Evolutionary conservation across 2,797 vertebrate species (phyloP).

Genomic region (Thunnus albacares): DNA sequence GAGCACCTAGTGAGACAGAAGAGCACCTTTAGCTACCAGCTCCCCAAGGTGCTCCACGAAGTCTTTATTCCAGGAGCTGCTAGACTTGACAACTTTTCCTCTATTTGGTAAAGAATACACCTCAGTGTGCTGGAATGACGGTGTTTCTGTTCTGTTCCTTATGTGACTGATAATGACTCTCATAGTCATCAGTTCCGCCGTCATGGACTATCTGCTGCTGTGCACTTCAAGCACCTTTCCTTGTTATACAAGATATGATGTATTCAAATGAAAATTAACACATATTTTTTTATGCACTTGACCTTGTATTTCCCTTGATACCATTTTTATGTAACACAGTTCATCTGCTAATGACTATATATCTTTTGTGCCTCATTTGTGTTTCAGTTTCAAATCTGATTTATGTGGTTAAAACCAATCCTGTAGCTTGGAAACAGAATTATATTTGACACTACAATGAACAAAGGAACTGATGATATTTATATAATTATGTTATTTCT

Average conservation of each 20-base stretch:
- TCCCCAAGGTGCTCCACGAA: slow-evolving; percentile 26
- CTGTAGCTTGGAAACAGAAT: neutral
- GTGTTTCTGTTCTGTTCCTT: neutral
- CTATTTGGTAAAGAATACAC: neutral
- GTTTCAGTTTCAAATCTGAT: neutral
- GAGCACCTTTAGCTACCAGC: slow-evolving; percentile 25
- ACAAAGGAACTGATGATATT: neutral
- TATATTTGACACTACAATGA: neutral
- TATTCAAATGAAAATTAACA: too few species aligned
- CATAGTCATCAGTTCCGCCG: too few species aligned
- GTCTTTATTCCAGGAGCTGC: slow-evolving; percentile 12
- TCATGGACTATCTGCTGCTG: neutral
- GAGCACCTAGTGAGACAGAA: neutral
- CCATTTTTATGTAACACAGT: slow-evolving; percentile 5
- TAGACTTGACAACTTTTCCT: neutral
- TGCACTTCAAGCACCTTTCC: too few species aligned
- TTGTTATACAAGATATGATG: too few species aligned
- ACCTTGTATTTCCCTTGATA: neutral
- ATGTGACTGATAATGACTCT: too few species aligned
- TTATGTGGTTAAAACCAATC: neutral
- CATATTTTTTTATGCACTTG: too few species aligned
- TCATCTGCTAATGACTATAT: slow-evolving; percentile 1
- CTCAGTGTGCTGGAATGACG: neutral
- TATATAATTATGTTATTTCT: neutral
- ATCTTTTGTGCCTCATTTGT: neutral